Conservation (phyloP, 1,140 invertebrate species). For the Zeugodacus cucurbitae region DNA sequence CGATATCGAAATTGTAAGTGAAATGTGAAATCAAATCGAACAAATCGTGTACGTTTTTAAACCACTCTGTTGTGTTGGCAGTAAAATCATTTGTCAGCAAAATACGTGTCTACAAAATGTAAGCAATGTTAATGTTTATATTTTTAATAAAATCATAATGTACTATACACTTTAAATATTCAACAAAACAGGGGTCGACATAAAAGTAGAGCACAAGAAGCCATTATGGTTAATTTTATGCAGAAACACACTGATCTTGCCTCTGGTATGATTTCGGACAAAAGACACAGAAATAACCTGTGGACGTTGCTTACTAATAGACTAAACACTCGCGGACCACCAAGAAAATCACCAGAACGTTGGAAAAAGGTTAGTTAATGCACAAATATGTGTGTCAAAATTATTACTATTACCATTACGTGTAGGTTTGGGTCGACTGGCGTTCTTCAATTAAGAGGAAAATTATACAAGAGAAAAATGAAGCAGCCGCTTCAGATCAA, state of each 20-base stretch:
- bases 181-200: background rate
- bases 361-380: background rate
- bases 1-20: background rate
- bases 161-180: background rate
- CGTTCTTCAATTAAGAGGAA: background rate
- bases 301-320: background rate
- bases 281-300: background rate
- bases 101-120: background rate
- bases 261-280: background rate
- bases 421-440: slow-evolving; percentile 24
- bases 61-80: slow-evolving; percentile 27
- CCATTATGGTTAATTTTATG: slow-evolving; percentile 15
- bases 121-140: no score
- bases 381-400: background rate
- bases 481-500: background rate
- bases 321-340: background rate
- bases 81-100: background rate
- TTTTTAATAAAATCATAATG: background rate
- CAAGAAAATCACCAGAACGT: background rate
- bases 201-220: background rate
- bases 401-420: background rate
- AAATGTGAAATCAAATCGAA: slow-evolving; percentile 35
- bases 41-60: background rate
- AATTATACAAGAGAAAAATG: background rate
- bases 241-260: background rate